These are phyloP conservation scores for Palythoa grandiflora DNA, from an alignment of 92 coral and sea anemone genomes.

Conservation along the genomic window DNA sequence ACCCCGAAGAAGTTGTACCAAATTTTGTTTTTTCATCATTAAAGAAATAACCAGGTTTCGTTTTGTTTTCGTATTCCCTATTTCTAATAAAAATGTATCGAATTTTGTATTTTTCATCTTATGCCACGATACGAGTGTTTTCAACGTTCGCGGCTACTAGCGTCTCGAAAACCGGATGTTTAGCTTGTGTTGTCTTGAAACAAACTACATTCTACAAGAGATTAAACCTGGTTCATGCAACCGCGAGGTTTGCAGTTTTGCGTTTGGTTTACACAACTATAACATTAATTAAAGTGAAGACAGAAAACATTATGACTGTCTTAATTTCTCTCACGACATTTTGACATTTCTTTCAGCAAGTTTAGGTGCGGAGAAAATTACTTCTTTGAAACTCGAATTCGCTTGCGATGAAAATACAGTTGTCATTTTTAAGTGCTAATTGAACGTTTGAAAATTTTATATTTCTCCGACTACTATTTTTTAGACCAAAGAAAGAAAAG, in stretches of 20 bases:
- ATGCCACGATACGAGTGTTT: neutral
- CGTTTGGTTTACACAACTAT: neutral
- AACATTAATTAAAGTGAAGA: neutral
- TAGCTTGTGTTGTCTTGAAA: neutral
- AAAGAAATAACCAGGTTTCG: too few relatives aligned
- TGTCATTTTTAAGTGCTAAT: neutral
- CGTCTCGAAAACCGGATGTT: constrained; percentile 16
- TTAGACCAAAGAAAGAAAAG: neutral
- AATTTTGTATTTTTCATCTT: neutral
- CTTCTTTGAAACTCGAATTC: neutral
- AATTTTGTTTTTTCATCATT: too few relatives aligned
- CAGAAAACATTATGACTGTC: neutral
- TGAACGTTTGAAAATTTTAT: neutral
- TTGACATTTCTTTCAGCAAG: constrained; percentile 32
- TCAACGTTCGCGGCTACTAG: too few relatives aligned
- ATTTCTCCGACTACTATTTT: neutral
- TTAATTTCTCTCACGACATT: neutral
- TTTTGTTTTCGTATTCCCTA: too few relatives aligned
- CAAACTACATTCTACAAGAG: neutral
- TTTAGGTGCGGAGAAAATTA: neutral
- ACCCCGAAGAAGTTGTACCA: too few relatives aligned
- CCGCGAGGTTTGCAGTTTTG: neutral
- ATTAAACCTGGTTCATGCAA: neutral
- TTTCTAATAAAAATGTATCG: neutral
- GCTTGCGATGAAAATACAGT: neutral